Base-by-base conservation (phyloP, 2,797 vertebrate species). In the Tadarida brasiliensis region DNA sequence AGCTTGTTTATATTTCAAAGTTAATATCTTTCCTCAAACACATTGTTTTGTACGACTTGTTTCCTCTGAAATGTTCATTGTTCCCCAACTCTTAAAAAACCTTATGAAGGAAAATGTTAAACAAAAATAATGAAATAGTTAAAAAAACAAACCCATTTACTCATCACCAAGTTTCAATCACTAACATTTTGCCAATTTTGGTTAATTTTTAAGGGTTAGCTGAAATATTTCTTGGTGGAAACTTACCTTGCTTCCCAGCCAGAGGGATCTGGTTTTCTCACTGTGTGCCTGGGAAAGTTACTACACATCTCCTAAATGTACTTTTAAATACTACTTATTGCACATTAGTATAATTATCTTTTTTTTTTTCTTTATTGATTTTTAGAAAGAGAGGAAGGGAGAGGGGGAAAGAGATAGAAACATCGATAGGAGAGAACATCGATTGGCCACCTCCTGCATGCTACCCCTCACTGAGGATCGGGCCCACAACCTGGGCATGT, bases 181-280 rank as follows among this genome's bases (percentile, higher is more conserved):
- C 56, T 74, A 80, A 57, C 51, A 56, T 91, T 88, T 94, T 83
- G 54, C 74, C 47, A 70, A 11, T 90, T 94, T 17, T 17, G 47
- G 63, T 70, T 67, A 67, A 33, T 67, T 93, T 87, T 74, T 70
- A 77, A 54, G 85, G 16, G 24, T 80, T 77, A 54, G 39, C 30
- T 56, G 54, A 84, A 0, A 19, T 63, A 9, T 57, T 68, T 88
- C 51, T 63, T 74, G 65, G 54, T 24, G 39, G 49, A 59, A 76
- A 14, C 56, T 83, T 87, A 33, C 30, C 35, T 67, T 73, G 30
- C 33, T 73, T 81, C 73, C 26, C 26, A 87, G 35, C 11, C 33
- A 73, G 61, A 76, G 73, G 59, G 12, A 56, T 74, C 67, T 73
- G 61, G 20, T 82, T 94, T 93, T 87, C 68, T 88, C 44, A 44